A percentile compares a stretch with the other conserved stretches of the same genome.
phyloP scores from a whole-genome alignment of 2,888 invertebrate genomes.

The Idaea biselata region DNA sequence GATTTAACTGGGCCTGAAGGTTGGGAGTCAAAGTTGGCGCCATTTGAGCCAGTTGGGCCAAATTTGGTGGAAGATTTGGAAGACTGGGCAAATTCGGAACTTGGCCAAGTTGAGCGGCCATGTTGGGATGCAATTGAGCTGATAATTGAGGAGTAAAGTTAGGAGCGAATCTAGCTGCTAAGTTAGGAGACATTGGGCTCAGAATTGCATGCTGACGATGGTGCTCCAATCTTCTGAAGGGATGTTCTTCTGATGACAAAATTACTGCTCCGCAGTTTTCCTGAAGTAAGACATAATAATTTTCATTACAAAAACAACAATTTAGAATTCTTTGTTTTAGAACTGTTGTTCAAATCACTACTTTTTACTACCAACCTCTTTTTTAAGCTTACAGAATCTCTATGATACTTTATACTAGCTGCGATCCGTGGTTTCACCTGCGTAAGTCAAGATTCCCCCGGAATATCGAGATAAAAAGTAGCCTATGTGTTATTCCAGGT shows the following conservation, averaged over 20 bases:
- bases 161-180: conserved; percentile 80
- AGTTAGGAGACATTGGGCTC: conserved; percentile 80
- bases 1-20: conserved; percentile 66
- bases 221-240: conserved; percentile 90
- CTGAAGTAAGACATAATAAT: conserved; percentile 53
- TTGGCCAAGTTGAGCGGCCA: conserved; percentile 74
- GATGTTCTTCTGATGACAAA: conserved; percentile 86
- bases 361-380: no score
- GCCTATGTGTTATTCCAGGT: no score
- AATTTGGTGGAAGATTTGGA: conserved; percentile 63
- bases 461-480: no score
- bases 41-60: conserved; percentile 74
- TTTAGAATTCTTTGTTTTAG: no score
- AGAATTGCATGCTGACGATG: conserved; percentile 91
- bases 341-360: no score
- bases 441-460: no score
- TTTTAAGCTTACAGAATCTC: no score
- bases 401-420: no score
- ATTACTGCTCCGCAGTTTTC: conserved; percentile 91
- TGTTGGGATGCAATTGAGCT: conserved; percentile 73
- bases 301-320: no score
- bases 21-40: conserved; percentile 69
- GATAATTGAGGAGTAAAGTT: conserved; percentile 75
- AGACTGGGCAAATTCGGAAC: conserved; percentile 59
- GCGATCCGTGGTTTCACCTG: no score